Conservation (phyloP, 2,888 invertebrate genomes). For the Drosophila pseudotakahashii region DNA sequence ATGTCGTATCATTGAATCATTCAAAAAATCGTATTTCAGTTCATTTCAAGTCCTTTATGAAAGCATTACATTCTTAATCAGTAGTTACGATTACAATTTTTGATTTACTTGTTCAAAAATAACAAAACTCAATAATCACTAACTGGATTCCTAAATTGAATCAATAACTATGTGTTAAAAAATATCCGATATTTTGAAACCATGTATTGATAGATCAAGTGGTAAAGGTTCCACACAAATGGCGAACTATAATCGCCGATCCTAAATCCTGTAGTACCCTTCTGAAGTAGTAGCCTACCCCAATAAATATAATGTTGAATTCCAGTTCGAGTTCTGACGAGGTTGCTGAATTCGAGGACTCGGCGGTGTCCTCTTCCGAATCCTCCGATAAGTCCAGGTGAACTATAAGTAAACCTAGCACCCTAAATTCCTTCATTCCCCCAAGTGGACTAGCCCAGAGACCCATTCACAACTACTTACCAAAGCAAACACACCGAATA, state of each 20-base stretch:
- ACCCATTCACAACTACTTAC: conserved; percentile 10
- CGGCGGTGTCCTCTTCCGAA: conserved; percentile 26
- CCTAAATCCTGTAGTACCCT: background rate
- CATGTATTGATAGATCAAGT: background rate
- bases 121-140: background rate
- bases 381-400: conserved; percentile 36
- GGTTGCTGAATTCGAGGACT: conserved; percentile 14
- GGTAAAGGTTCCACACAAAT: background rate
- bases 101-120: background rate
- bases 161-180: background rate
- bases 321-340: conserved; percentile 23
- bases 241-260: background rate
- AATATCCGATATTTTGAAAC: background rate
- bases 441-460: conserved; percentile 20
- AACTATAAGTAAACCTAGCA: conserved; percentile 14
- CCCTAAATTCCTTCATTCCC: conserved; percentile 18
- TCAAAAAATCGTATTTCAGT: background rate
- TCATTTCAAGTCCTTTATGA: background rate
- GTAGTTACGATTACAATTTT: background rate
- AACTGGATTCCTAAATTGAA: background rate
- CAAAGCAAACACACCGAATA: conserved; percentile 19
- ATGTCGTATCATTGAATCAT: background rate
- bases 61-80: background rate
- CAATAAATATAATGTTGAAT: conserved; percentile 14
- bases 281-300: background rate